phyloP scores from a whole-genome alignment of 2,797 vertebrate species.

The Sebastes nivosus region DNA sequence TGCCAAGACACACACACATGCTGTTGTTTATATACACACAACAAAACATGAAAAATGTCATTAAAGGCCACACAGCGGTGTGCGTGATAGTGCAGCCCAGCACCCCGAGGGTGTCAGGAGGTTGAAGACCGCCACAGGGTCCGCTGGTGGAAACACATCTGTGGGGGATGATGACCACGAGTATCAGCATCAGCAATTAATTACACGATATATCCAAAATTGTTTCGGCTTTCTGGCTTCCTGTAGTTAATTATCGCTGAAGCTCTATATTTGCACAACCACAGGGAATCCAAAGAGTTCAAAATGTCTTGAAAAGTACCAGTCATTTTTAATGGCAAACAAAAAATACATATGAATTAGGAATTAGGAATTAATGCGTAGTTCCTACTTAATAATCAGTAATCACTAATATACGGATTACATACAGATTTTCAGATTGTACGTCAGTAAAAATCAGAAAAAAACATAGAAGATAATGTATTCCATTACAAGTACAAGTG shows the following conservation, averaged over 20 bases:
- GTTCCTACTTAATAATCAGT: neutral
- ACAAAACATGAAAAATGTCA: conserved; percentile 79
- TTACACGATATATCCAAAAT: neutral
- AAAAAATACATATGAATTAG: neutral
- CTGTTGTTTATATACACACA: conserved; percentile 67
- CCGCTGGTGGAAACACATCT: conserved; percentile 33
- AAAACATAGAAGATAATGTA: neutral
- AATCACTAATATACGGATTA: no score
- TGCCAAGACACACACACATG: conserved; percentile 27
- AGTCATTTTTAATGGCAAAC: neutral
- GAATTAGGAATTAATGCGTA: neutral
- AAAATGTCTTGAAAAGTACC: neutral
- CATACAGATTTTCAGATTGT: neutral
- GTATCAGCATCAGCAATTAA: conserved; percentile 22
- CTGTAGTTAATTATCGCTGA: neutral
- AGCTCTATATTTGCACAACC: neutral
- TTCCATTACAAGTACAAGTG: neutral
- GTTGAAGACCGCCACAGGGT: conserved; percentile 42
- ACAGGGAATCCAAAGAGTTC: neutral
- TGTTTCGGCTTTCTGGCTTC: neutral
- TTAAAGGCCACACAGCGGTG: conserved; percentile 83
- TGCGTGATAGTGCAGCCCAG: conserved; percentile 76
- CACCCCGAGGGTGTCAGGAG: conserved; percentile 63
- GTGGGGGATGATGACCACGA: conserved; percentile 22
- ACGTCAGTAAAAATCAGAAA: neutral